Percentiles rank a stretch among this genome's conserved stretches.
Evolutionary conservation across 2,113 vertebrate species (phyloP).

Genomic region (Nycticryphes semicollaris): DNA sequence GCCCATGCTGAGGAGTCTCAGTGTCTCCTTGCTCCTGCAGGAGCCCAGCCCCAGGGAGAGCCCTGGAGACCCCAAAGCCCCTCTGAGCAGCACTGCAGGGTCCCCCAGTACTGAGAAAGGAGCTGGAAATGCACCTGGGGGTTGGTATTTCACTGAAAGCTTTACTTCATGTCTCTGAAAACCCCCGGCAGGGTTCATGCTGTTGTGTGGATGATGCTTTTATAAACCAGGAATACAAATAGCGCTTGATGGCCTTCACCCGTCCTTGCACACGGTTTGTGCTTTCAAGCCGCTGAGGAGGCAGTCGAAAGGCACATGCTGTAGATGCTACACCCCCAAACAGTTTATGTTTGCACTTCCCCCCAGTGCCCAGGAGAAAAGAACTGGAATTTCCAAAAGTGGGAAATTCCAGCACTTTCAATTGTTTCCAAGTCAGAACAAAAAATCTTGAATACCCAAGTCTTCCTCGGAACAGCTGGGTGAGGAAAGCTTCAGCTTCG

Average conservation of each 20-base stretch:
- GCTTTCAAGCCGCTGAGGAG: conserved; percentile 41
- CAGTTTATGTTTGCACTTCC: conserved; percentile 28
- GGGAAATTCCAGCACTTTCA: conserved; percentile 67
- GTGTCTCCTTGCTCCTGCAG: not conserved
- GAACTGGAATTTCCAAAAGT: conserved; percentile 60
- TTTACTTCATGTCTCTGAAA: not conserved
- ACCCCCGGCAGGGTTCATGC: not conserved
- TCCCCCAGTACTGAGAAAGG: not conserved
- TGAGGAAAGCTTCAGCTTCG: conserved; percentile 30
- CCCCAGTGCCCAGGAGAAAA: not conserved
- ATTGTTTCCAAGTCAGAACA: conserved; percentile 64
- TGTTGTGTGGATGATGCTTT: not conserved
- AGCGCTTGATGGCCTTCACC: not conserved
- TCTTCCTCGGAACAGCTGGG: conserved; percentile 25
- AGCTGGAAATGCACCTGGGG: not conserved
- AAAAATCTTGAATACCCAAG: not conserved
- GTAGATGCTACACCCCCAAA: conserved; percentile 26
- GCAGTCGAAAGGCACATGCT: not conserved
- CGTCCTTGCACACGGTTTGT: not conserved
- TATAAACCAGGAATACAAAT: conserved; percentile 15
- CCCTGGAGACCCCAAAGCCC: not conserved
- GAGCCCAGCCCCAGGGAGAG: not conserved
- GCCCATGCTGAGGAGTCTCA: not conserved
- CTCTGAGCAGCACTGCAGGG: not conserved
- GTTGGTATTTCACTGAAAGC: not conserved